Percentiles rank a stretch among this genome's conserved stretches.
phyloP scores from a whole-genome alignment of 30 jellyfish, hydroid and myxozoan species.

The Catostylus mosaicus region DNA sequence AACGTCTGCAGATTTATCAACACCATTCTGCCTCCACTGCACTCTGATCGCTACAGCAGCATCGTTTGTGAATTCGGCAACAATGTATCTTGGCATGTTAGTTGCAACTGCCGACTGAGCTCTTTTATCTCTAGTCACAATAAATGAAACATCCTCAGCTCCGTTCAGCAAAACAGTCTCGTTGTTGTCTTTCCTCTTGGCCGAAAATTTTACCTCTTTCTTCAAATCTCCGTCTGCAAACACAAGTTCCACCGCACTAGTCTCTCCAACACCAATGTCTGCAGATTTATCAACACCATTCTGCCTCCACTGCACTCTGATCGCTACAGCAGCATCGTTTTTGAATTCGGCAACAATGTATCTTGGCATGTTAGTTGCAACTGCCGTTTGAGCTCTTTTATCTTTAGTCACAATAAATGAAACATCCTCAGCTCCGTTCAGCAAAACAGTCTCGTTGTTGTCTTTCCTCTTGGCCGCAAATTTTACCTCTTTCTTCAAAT shows the following conservation, averaged over 20 bases:
- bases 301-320: not conserved
- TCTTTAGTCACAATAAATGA: constrained; percentile 9
- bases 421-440: constrained; percentile 16
- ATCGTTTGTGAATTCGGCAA: constrained; percentile 2
- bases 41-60: constrained; percentile 9
- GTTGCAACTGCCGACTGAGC: not conserved
- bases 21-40: constrained; percentile 8
- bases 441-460: not conserved
- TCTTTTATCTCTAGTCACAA: not conserved
- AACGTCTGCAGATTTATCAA: not conserved
- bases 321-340: constrained; percentile 12
- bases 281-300: not conserved
- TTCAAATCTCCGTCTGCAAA: constrained; percentile 10
- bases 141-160: not conserved
- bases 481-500: not conserved
- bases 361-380: constrained; percentile 9
- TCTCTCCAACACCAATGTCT: constrained; percentile 5
- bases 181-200: constrained; percentile 12
- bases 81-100: not conserved
- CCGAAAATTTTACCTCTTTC: constrained; percentile 9
- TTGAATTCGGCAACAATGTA: constrained; percentile 2
- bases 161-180: constrained; percentile 9
- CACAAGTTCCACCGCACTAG: not conserved
- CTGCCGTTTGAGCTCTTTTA: not conserved
- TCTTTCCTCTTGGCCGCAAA: constrained; percentile 21